Conservation (phyloP, 1,140 invertebrate species). For the Batillaria attramentaria region DNA sequence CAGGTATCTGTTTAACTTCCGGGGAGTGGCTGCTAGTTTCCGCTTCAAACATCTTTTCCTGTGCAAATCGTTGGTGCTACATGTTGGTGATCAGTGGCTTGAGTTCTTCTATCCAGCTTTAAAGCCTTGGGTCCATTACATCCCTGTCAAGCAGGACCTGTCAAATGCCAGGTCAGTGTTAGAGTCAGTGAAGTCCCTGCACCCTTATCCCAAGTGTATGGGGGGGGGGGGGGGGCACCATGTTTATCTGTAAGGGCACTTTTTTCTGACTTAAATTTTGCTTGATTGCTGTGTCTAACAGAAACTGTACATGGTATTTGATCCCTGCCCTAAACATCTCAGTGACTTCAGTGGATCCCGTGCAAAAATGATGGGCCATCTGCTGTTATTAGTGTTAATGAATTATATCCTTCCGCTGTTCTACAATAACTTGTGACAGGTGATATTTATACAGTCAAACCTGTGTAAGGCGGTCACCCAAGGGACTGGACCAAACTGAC, state of each 20-base stretch:
- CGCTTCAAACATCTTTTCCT: slow-evolving; percentile 96
- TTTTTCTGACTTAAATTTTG: background rate
- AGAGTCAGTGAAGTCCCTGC: background rate
- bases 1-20: slow-evolving; percentile 93
- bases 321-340: no score
- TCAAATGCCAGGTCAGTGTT: slow-evolving; percentile 63
- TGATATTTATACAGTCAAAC: no score
- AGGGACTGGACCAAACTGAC: no score
- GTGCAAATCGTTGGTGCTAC: slow-evolving; percentile 94
- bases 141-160: slow-evolving; percentile 80
- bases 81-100: slow-evolving; percentile 94
- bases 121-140: slow-evolving; percentile 96
- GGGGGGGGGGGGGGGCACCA: no score
- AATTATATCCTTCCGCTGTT: no score
- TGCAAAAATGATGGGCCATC: no score
- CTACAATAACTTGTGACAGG: no score
- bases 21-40: slow-evolving; percentile 97
- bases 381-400: no score
- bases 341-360: no score
- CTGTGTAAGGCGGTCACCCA: no score
- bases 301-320: no score
- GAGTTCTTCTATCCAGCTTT: slow-evolving; percentile 96
- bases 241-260: slow-evolving; percentile 5
- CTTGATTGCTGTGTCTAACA: background rate
- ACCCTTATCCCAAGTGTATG: background rate